Base-by-base conservation (phyloP, 2,797 vertebrate species). In the Meda fulgida region DNA sequence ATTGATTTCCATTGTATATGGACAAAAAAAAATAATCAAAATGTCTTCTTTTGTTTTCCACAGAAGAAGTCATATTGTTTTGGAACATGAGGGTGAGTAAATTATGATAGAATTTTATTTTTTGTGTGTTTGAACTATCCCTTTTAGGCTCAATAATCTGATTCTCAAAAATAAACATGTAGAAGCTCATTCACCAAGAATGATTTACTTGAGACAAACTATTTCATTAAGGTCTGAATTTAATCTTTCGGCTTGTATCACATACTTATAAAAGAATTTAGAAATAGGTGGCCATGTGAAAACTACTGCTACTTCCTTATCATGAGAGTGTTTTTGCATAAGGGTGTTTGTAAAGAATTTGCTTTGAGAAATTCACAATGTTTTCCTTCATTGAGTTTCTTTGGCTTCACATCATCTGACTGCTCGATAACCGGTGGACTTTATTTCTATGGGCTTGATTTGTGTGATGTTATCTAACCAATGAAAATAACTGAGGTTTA, bases 401-500 rank as follows among this genome's bases (percentile, higher is more conserved):
- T 63, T 82, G 38, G 38, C 19, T 36, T 82, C 16, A 73, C 29
- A 46, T n/a, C 73, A 58, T 73, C 1, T n/a, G n/a, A 21, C 23
- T 40, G 29, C 11, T n/a, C 66, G 31, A 75, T 14, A 82, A 63
- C 65, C 21, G 21, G 26, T 65, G 51, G 0, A 38, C 53, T 34
- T 26, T 11, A 53, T 53, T 66, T 76, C 14, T 53, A 8, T 66
- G 58, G 71, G 23, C 7, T 29, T 84, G n/a, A 7, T 77, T 40
- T 55, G 18, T 31, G 19, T 69, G 48, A 78, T 77, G 63, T 69
- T 55, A 77, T 84, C 63, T 31, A 73, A 65, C 70, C 58, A 23
- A 67, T 78, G 75, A 70, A 55, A 58, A 78, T 60, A 31, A 21
- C 16, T 67, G 34, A 40, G n/a, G 21, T 84, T 78, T 60, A 71